phyloP scores from a whole-genome alignment of 2,797 vertebrate species.

The Falco concolor region DNA sequence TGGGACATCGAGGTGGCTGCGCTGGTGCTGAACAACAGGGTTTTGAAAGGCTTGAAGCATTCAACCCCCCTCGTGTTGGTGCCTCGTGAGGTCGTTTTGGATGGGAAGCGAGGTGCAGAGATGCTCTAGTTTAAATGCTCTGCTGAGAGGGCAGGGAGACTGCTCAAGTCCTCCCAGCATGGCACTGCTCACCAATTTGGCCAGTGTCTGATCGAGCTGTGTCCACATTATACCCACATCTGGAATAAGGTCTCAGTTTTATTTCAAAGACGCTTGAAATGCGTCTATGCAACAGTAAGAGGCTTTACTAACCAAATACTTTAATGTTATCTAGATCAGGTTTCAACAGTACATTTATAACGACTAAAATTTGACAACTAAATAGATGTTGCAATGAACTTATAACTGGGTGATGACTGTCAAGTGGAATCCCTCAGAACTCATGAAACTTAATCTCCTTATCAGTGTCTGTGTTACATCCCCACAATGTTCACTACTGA shows the following conservation, averaged over 20 bases:
- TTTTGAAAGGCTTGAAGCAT: background rate
- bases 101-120: background rate
- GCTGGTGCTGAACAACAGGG: background rate
- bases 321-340: background rate
- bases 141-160: background rate
- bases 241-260: background rate
- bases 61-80: background rate
- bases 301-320: background rate
- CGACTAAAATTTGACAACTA: background rate
- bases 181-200: background rate
- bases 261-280: background rate
- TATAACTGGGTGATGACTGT: background rate
- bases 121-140: background rate
- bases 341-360: background rate
- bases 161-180: background rate
- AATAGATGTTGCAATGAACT: background rate
- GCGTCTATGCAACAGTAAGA: background rate
- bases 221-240: background rate
- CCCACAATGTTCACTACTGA: background rate
- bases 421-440: background rate
- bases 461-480: background rate
- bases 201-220: background rate
- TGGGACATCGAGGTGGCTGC: background rate
- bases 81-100: background rate
- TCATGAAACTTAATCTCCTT: background rate